Evolutionary conservation across 2,113 vertebrate genomes (phyloP).

Genomic region (Megaptera novaeangliae): DNA sequence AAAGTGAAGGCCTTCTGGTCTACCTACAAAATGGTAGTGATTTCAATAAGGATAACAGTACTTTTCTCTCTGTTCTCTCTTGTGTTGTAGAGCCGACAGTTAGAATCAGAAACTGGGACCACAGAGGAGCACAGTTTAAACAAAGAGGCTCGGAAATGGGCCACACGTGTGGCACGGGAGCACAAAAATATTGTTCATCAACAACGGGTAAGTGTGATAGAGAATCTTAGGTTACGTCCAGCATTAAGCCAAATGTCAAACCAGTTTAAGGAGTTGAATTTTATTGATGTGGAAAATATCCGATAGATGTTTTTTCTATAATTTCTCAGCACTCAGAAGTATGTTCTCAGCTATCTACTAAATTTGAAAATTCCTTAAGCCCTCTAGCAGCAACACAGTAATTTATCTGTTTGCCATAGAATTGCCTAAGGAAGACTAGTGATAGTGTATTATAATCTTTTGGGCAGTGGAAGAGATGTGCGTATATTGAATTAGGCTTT

Average conservation of each 20-base stretch:
- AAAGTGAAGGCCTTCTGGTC: neutral
- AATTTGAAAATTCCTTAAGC: neutral
- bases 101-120: conserved; percentile 95
- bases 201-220: conserved; percentile 84
- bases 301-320: neutral
- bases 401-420: neutral
- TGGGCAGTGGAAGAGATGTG: neutral
- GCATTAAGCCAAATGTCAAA: neutral
- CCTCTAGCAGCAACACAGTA: neutral
- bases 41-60: neutral
- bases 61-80: neutral
- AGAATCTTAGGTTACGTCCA: neutral
- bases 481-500: neutral
- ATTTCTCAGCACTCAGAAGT: neutral
- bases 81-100: conserved; percentile 89
- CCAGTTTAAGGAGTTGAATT: neutral
- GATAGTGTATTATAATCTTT: neutral
- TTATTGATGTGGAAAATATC: conserved; percentile 20
- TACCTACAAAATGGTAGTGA: neutral
- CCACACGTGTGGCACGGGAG: conserved; percentile 93
- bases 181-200: conserved; percentile 97
- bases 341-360: neutral
- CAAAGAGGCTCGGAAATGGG: conserved; percentile 98
- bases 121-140: conserved; percentile 98
- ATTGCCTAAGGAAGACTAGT: neutral